Evolutionary conservation across 1,140 invertebrate species (phyloP), one percentile per base, ranked within the genome.

Genomic region (Solenopsis fugax): DNA sequence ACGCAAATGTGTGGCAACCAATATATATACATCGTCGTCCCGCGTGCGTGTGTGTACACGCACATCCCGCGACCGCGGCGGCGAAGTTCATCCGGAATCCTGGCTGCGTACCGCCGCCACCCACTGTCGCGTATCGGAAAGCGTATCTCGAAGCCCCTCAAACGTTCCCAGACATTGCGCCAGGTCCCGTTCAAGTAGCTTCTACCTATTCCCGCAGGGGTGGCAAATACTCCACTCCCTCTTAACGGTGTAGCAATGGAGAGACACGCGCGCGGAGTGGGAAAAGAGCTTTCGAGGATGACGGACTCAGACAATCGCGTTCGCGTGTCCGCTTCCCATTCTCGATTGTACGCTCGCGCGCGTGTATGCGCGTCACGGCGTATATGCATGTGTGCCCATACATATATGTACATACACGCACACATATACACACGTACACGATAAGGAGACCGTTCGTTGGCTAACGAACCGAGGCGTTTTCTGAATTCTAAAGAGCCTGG

Each of bases 401-500:
- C 16, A 34, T 12, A 6, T 62, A 65, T 34, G 62, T n/a, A 72
- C 24, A 56, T 9, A 37, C 16, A 65, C 10, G 60, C 50, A 52
- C 48, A 69, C 21, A 45, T 54, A 78, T 60, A 87, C 82, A 81
- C 29, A 37, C 4, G 5, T 7, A 0, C 4, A 34, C 24, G 87
- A 12, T 34, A 21, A 75, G 29, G 75, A 21, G 85, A 84, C 9
- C 84, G 67, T 86, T 89, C 80, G 81, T 67, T 84, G 76, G 80
- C 92, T 93, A 93, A 93, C 91, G 90, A 93, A 93, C 92, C 87
- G 58, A 85, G 52, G 87, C 93, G 92, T 88, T 90, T 89, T 88
- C 91, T 86, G 92, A 93, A 93, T 93, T 82, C 86, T 80, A 92
- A 93, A 92, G 81, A 89, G 89, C 67, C 24, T 64, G 52, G 72